These are phyloP conservation scores for Chloroceryle amazona DNA, from an alignment of 2,797 vertebrate genomes.

Conservation along the genomic window DNA sequence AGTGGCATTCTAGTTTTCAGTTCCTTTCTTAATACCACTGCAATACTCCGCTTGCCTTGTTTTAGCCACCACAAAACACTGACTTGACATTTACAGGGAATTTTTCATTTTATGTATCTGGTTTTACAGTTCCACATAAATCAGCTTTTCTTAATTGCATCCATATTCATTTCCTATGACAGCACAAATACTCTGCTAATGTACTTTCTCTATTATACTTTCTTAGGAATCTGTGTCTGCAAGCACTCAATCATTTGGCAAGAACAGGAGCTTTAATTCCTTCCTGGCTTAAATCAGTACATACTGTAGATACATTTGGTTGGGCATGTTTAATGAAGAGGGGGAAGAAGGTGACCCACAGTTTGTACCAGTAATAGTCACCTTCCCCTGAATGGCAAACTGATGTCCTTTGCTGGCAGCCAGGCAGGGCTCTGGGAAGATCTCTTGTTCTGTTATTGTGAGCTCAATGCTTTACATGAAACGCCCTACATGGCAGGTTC, in stretches of 20 bases:
- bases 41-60: not conserved
- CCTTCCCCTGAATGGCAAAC: not conserved
- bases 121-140: conserved; percentile 54
- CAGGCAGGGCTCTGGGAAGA: not conserved
- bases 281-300: not conserved
- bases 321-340: not conserved
- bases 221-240: conserved; percentile 37
- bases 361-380: not conserved
- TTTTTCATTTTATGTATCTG: conserved; percentile 38
- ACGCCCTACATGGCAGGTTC: not conserved
- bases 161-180: conserved; percentile 57
- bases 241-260: conserved; percentile 44
- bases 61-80: conserved; percentile 29
- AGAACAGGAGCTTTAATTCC: conserved; percentile 38
- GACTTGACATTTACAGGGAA: conserved; percentile 44
- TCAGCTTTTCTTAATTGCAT: conserved; percentile 62
- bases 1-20: not conserved
- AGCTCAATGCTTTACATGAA: not conserved
- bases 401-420: not conserved
- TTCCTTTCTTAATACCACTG: conserved; percentile 3
- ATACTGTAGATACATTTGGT: not conserved
- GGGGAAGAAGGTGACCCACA: not conserved
- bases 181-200: conserved; percentile 51
- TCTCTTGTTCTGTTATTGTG: not conserved
- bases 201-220: conserved; percentile 39